phyloP scores from a whole-genome alignment of 2,113 vertebrate genomes.

The Calonectris borealis region DNA sequence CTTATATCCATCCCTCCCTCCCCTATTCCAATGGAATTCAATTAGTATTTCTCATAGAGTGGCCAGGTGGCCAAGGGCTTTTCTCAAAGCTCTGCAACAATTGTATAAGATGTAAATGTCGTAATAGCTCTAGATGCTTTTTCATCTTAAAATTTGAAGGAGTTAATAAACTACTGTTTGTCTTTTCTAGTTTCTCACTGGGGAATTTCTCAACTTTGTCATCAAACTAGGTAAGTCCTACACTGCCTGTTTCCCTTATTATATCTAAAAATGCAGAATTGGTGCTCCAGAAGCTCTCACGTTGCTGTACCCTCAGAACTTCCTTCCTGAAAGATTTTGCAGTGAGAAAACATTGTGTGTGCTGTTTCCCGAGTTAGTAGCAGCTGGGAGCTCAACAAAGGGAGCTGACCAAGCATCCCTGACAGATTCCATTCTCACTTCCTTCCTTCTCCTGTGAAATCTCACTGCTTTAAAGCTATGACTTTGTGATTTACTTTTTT shows the following conservation, averaged over 20 bases:
- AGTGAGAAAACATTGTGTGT: background rate
- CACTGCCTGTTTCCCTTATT: background rate
- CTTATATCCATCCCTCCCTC: background rate
- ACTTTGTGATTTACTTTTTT: background rate
- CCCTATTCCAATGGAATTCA: background rate
- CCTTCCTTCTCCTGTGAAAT: background rate
- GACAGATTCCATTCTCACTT: background rate
- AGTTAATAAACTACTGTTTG: background rate
- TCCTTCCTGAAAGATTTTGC: slow-evolving; percentile 10
- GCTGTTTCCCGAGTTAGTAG: background rate
- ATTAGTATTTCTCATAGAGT: background rate
- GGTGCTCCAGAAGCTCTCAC: background rate
- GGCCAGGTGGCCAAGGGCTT: background rate
- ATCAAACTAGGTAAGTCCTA: slow-evolving; percentile 74
- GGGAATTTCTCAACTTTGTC: slow-evolving; percentile 77
- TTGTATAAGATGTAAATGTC: background rate
- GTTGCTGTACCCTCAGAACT: background rate
- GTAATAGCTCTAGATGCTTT: background rate
- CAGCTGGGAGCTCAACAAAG: background rate
- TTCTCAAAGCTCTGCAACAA: background rate
- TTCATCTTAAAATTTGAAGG: background rate
- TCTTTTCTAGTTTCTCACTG: slow-evolving; percentile 73
- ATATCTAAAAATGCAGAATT: background rate
- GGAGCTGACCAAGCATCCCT: background rate
- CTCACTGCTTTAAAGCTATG: background rate